Percentiles rank a stretch among this genome's conserved stretches.
phyloP scores from a whole-genome alignment of 2,113 vertebrate genomes.

The Holacanthus passer region DNA sequence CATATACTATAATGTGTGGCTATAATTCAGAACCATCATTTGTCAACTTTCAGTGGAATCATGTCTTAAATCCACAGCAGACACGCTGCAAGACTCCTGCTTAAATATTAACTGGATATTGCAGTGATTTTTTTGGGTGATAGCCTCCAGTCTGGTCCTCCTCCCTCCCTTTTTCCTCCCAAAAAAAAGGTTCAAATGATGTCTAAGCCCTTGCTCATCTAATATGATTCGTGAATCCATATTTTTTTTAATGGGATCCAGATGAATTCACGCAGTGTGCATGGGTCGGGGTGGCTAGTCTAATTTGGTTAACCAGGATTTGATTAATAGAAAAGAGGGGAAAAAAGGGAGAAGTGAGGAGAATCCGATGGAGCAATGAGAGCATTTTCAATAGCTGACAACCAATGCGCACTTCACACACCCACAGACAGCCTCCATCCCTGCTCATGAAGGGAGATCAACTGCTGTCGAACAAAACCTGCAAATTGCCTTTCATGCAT shows the following conservation, averaged over 20 bases:
- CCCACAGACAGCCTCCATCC: conserved; percentile 72
- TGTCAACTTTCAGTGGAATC: too few relatives aligned
- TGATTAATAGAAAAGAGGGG: conserved; percentile 46
- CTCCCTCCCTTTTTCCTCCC: neutral
- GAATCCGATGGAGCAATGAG: conserved; percentile 69
- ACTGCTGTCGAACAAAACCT: conserved; percentile 69
- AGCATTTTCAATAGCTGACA: conserved; percentile 69
- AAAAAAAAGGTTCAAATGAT: conserved; percentile 27
- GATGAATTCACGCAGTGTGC: conserved; percentile 54
- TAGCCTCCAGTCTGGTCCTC: neutral
- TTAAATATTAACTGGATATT: conserved; percentile 25
- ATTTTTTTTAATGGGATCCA: conserved; percentile 39
- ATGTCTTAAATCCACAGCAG: neutral
- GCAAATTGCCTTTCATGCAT: conserved; percentile 73
- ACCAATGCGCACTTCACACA: conserved; percentile 74
- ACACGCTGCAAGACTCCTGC: neutral
- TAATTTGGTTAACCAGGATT: conserved; percentile 67
- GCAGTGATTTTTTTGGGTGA: conserved; percentile 17
- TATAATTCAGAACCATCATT: too few relatives aligned
- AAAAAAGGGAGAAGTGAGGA: conserved; percentile 47
- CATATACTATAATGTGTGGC: too few relatives aligned
- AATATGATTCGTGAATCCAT: conserved; percentile 55
- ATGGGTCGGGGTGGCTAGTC: conserved; percentile 29
- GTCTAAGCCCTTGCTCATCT: conserved; percentile 27
- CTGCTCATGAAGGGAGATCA: conserved; percentile 60